phyloP scores from a whole-genome alignment of 2,113 vertebrate genomes.

The Tricholaema leucomelas region DNA sequence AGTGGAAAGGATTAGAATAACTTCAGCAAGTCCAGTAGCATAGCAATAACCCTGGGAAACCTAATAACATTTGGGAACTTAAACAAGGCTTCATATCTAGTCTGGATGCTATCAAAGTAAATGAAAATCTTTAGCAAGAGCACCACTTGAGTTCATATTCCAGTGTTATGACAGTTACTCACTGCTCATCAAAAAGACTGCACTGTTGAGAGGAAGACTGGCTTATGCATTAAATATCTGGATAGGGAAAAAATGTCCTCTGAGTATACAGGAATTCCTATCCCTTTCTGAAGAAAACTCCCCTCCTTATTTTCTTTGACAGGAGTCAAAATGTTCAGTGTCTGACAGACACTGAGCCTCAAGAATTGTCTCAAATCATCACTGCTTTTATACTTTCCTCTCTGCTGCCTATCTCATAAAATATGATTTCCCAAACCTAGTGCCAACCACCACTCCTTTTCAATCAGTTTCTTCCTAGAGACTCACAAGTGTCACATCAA shows the following conservation, averaged over 20 bases:
- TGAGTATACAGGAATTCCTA: neutral
- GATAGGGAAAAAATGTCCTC: neutral
- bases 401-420: neutral
- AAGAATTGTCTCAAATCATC: neutral
- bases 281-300: neutral
- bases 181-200: slow-evolving; percentile 33
- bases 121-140: slow-evolving; percentile 50
- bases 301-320: slow-evolving; percentile 31
- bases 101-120: slow-evolving; percentile 49
- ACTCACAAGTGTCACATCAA: slow-evolving; percentile 49
- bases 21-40: slow-evolving; percentile 5
- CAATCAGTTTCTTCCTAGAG: neutral
- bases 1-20: neutral
- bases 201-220: neutral
- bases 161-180: slow-evolving; percentile 19
- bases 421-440: slow-evolving; percentile 30
- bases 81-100: slow-evolving; percentile 39
- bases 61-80: slow-evolving; percentile 56
- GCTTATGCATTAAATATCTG: slow-evolving; percentile 46
- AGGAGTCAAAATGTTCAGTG: slow-evolving; percentile 6
- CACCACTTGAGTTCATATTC: slow-evolving; percentile 7
- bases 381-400: slow-evolving; percentile 15
- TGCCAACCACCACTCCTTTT: slow-evolving; percentile 36
- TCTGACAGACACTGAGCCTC: slow-evolving; percentile 23
- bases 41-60: slow-evolving; percentile 29